Evolutionary conservation across 2,113 vertebrate genomes (phyloP).

Genomic region (Tetraodon nigroviridis): DNA sequence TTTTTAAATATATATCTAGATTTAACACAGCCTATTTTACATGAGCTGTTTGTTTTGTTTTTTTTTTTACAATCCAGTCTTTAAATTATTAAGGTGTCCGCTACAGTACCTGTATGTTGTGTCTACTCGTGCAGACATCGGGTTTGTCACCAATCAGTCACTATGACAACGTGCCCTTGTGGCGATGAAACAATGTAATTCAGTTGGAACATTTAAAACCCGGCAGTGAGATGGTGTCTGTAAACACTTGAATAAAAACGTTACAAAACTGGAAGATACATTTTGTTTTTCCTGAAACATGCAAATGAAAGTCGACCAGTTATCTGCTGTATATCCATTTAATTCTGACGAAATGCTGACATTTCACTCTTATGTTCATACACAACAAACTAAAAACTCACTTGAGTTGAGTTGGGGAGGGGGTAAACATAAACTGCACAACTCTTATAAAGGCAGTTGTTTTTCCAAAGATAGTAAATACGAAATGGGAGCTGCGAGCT

Average conservation of each 20-base stretch:
- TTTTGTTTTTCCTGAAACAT: constrained; percentile 3
- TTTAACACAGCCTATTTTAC: too few species aligned
- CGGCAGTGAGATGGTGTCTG: constrained; percentile 7
- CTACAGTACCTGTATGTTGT: constrained; percentile 3
- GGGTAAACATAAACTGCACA: constrained; percentile 2
- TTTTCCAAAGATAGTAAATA: constrained; percentile 31
- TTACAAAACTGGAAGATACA: neutral
- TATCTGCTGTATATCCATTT: constrained; percentile 50
- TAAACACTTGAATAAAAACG: constrained; percentile 19
- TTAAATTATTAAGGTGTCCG: neutral
- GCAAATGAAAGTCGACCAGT: constrained; percentile 1
- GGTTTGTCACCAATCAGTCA: too few species aligned
- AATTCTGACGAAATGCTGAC: constrained; percentile 37
- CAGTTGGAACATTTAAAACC: constrained; percentile 6
- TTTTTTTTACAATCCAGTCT: neutral
- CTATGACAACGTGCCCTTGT: too few species aligned
- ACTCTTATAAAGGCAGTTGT: constrained; percentile 8
- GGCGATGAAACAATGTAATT: constrained; percentile 9
- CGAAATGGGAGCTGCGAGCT: too few species aligned
- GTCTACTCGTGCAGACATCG: neutral
- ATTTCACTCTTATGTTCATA: constrained; percentile 34
- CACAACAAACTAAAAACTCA: constrained; percentile 8
- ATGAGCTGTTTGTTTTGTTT: too few species aligned
- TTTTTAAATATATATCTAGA: too few species aligned
- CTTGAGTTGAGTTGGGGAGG: too few species aligned